Conservation (phyloP, 2,888 invertebrate genomes). For the Theristus sp. region DNA sequence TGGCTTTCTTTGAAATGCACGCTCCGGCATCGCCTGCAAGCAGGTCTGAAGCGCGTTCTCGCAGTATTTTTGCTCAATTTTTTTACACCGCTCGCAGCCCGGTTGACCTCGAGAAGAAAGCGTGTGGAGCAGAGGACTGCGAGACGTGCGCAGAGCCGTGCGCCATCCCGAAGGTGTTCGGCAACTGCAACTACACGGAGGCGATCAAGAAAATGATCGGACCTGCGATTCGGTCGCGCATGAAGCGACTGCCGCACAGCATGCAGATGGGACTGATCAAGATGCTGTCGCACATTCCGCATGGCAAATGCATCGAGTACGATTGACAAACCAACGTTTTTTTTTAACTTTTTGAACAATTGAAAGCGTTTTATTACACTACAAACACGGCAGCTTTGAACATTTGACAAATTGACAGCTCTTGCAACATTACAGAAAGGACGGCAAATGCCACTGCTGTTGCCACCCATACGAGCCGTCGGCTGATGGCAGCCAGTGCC, state of each 20-base stretch:
- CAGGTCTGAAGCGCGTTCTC: neutral
- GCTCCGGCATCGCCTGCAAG: no score
- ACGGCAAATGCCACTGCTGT: constrained; percentile 6
- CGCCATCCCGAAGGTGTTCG: constrained; percentile 3
- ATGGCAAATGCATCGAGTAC: constrained; percentile 5
- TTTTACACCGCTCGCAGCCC: neutral
- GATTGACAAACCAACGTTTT: neutral
- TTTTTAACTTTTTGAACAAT: neutral
- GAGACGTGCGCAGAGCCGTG: neutral
- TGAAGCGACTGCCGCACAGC: neutral
- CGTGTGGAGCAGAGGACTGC: constrained; percentile 3
- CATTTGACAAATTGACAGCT: no score
- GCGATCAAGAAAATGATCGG: neutral
- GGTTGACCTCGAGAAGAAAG: constrained; percentile 4
- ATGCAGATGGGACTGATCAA: neutral
- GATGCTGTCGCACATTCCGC: neutral
- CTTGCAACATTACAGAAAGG: neutral
- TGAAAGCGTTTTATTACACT: no score
- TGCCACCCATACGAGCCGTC: constrained; percentile 7
- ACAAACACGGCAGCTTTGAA: no score
- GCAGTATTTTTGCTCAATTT: neutral
- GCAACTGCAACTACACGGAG: neutral
- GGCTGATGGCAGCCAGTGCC: constrained; percentile 3
- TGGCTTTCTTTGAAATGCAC: no score
- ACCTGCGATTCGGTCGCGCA: neutral